These are phyloP conservation scores for Synergus itoensis DNA, from an alignment of 2,888 invertebrate species.

Conservation along the genomic window DNA sequence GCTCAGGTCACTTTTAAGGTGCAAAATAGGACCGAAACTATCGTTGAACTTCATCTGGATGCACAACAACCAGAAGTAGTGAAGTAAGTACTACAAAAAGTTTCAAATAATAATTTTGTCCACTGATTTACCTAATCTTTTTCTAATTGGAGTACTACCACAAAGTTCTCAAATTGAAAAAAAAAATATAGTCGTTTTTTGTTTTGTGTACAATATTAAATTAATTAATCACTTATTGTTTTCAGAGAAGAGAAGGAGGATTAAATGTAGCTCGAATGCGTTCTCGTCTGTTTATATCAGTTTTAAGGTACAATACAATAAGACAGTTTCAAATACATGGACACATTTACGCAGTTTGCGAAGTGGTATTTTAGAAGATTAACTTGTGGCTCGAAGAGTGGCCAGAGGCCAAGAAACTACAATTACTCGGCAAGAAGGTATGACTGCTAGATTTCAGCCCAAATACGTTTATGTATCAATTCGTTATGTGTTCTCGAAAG, in stretches of 20 bases:
- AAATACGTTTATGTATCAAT: slow-evolving; percentile 41
- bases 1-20: slow-evolving; percentile 78
- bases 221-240: slow-evolving; percentile 51
- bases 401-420: slow-evolving; percentile 55
- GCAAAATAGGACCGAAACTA: slow-evolving; percentile 78
- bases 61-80: slow-evolving; percentile 69
- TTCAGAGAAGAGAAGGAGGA: slow-evolving; percentile 74
- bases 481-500: slow-evolving; percentile 48
- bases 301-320: slow-evolving; percentile 41
- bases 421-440: slow-evolving; percentile 41
- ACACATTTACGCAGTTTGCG: slow-evolving; percentile 58
- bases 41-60: slow-evolving; percentile 78
- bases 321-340: slow-evolving; percentile 47
- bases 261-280: slow-evolving; percentile 68
- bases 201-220: slow-evolving; percentile 1
- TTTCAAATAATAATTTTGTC: not conserved
- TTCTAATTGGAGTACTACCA: too few species aligned
- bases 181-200: not conserved
- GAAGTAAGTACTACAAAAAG: slow-evolving; percentile 66
- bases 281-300: slow-evolving; percentile 59
- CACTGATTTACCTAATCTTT: too few species aligned
- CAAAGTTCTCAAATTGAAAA: too few species aligned
- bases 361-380: slow-evolving; percentile 62
- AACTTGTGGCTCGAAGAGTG: slow-evolving; percentile 62
- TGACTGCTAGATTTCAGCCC: slow-evolving; percentile 53